phyloP scores from a whole-genome alignment of 2,113 vertebrate genomes.

The Isichthys henryi region DNA sequence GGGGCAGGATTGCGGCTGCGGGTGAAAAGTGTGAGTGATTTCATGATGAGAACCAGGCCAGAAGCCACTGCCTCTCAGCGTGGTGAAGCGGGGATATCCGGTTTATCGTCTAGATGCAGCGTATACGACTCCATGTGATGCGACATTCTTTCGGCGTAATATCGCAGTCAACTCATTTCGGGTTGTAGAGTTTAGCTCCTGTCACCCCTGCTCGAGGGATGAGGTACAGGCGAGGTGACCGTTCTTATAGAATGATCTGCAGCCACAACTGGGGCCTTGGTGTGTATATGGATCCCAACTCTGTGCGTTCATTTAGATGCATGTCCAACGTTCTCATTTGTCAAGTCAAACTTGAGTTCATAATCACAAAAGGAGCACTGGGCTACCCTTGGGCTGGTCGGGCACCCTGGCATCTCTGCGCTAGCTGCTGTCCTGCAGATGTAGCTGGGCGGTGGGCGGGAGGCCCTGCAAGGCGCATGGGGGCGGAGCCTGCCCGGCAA shows the following conservation, averaged over 20 bases:
- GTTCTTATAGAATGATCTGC: background rate
- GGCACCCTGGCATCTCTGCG: constrained; percentile 31
- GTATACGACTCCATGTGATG: background rate
- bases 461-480: constrained; percentile 38
- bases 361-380: background rate
- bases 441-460: constrained; percentile 51
- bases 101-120: background rate
- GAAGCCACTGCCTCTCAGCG: background rate
- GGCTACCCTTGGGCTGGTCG: background rate
- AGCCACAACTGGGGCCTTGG: background rate
- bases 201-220: background rate
- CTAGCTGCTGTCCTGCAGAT: constrained; percentile 81
- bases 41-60: background rate
- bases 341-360: background rate
- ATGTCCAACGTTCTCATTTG: background rate
- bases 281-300: background rate
- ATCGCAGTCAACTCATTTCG: background rate
- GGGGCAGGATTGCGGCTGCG: background rate
- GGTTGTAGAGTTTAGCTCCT: background rate
- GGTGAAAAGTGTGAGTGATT: background rate
- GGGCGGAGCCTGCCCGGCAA: constrained; percentile 42
- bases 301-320: background rate
- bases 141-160: background rate
- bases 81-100: background rate
- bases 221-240: background rate